Conservation (phyloP, 2,888 invertebrate genomes). For the Protophormia terraenovae region DNA sequence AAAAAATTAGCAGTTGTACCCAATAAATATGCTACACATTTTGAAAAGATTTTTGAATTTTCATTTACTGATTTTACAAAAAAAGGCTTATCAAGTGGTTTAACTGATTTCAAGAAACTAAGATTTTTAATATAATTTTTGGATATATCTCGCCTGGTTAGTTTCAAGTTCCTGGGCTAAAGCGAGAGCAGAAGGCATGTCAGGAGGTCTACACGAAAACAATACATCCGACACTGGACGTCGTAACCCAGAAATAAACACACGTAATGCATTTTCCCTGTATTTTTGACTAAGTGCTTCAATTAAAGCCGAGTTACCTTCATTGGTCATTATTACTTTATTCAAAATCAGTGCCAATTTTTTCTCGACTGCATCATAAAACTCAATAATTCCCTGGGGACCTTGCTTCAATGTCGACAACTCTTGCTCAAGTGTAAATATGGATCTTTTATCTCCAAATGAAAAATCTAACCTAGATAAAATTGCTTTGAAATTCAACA, state of each 20-base stretch:
- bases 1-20: constrained; percentile 48
- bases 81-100: constrained; percentile 31
- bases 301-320: constrained; percentile 23
- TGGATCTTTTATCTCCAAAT: constrained; percentile 63
- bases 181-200: background rate
- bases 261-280: constrained; percentile 54
- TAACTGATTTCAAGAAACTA: constrained; percentile 11
- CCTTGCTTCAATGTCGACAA: constrained; percentile 65
- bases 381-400: constrained; percentile 46
- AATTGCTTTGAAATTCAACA: too few species aligned
- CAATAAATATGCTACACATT: constrained; percentile 44
- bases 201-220: background rate
- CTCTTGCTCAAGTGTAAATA: constrained; percentile 61
- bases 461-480: constrained; percentile 63
- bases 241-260: constrained; percentile 49
- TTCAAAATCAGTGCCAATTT: constrained; percentile 64
- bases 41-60: constrained; percentile 18
- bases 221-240: constrained; percentile 9
- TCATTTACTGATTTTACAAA: constrained; percentile 52
- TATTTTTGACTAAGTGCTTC: constrained; percentile 64
- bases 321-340: constrained; percentile 65
- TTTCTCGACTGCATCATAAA: constrained; percentile 66
- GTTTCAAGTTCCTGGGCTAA: too few species aligned
- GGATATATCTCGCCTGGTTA: background rate
- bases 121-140: constrained; percentile 47